Conservation (phyloP, 2,797 vertebrate species). For the Crocodylus rhombifer region DNA sequence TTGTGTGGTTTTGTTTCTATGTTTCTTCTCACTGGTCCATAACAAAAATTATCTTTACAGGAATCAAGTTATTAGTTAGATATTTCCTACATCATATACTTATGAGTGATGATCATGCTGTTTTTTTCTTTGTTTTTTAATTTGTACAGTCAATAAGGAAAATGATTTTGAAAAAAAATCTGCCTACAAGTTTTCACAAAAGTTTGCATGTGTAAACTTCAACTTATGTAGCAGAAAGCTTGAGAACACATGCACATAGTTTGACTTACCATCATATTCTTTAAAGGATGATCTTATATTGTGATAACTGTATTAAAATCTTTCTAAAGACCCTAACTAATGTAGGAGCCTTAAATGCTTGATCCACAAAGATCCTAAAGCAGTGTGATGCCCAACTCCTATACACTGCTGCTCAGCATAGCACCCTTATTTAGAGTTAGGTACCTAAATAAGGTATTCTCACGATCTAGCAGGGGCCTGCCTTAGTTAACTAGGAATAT, state of each 20-base stretch:
- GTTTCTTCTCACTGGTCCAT: constrained; percentile 54
- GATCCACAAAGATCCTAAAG: background rate
- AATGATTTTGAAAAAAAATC: background rate
- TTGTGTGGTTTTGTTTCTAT: constrained; percentile 36
- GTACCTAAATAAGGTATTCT: no score
- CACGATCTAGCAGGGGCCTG: no score
- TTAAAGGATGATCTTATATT: no score
- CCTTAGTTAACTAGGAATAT: no score
- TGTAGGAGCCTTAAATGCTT: background rate
- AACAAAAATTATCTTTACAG: constrained; percentile 50
- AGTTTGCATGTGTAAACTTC: constrained; percentile 24
- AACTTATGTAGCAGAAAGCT: constrained; percentile 21
- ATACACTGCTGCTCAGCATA: no score
- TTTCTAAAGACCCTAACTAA: background rate
- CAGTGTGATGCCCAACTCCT: no score
- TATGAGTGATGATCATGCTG: constrained; percentile 46
- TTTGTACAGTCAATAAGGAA: background rate
- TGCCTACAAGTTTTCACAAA: background rate
- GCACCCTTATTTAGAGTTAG: no score
- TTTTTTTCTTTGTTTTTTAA: constrained; percentile 5
- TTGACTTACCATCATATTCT: no score
- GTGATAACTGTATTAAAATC: background rate
- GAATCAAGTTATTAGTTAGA: constrained; percentile 12
- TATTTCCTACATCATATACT: constrained; percentile 31
- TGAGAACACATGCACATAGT: constrained; percentile 1